Conservation (phyloP, 1,140 invertebrate genomes). For the Amphibalanus amphitrite region DNA sequence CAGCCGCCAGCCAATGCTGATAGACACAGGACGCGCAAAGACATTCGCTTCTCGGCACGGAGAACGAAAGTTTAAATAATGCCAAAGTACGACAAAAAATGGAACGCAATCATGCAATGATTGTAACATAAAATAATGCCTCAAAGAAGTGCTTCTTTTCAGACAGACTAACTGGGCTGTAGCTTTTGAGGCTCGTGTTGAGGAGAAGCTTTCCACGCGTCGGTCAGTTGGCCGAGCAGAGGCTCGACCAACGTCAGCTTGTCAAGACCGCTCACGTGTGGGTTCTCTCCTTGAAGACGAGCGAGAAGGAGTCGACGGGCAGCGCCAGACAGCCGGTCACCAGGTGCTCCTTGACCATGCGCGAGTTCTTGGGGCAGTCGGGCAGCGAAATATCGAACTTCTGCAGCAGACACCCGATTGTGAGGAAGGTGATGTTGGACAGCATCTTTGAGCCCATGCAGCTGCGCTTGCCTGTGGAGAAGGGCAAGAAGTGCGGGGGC, state of each 20-base stretch:
- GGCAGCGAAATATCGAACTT: conserved; percentile 46
- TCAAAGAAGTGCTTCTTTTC: neutral
- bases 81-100: neutral
- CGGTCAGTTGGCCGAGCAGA: no score
- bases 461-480: conserved; percentile 62
- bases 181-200: neutral
- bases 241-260: no score
- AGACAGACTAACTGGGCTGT: neutral
- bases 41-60: neutral
- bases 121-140: no score
- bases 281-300: neutral
- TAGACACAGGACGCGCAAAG: neutral
- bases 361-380: conserved; percentile 15
- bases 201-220: no score
- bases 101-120: no score
- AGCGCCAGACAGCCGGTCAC: neutral
- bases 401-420: conserved; percentile 51
- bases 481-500: conserved; percentile 56
- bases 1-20: neutral
- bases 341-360: neutral
- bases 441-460: conserved; percentile 77
- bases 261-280: neutral
- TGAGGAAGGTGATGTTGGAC: conserved; percentile 50
- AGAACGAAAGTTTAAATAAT: neutral
- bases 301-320: neutral